These are phyloP conservation scores for Holothuria glaberrima DNA, from an alignment of 35 echinoderm and acorn worm genomes.

Conservation along the genomic window DNA sequence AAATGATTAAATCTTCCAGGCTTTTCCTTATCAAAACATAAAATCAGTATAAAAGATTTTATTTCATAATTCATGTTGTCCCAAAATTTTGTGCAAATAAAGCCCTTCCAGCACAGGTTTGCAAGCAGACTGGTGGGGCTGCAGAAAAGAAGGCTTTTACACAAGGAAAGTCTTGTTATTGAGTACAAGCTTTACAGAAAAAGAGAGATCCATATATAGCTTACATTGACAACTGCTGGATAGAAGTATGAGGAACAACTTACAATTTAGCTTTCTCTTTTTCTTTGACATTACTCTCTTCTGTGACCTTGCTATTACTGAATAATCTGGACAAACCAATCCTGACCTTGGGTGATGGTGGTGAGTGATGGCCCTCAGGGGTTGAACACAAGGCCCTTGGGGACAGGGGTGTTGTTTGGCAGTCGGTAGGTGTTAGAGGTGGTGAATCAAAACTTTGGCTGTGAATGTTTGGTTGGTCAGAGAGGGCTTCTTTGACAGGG, in stretches of 20 bases:
- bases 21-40: too few relatives aligned
- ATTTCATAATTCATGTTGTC: too few relatives aligned
- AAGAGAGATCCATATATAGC: too few relatives aligned
- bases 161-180: too few relatives aligned
- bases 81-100: too few relatives aligned
- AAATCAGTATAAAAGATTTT: too few relatives aligned
- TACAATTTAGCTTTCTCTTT: not conserved
- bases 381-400: not conserved
- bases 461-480: not conserved
- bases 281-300: not conserved
- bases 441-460: slow-evolving; percentile 14
- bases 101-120: too few relatives aligned
- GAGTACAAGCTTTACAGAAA: too few relatives aligned
- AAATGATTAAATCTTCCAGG: too few relatives aligned
- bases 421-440: slow-evolving; percentile 2
- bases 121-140: too few relatives aligned
- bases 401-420: not conserved
- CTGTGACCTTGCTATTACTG: not conserved
- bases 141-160: too few relatives aligned
- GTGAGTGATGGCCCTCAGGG: not conserved
- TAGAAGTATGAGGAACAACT: not conserved
- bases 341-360: slow-evolving; percentile 7
- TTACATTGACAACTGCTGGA: too few relatives aligned
- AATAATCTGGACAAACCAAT: not conserved
- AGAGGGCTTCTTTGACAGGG: not conserved